Evolutionary conservation across 2,888 invertebrate genomes (phyloP).

Genomic region (Scrobipalpa atriplicella): DNA sequence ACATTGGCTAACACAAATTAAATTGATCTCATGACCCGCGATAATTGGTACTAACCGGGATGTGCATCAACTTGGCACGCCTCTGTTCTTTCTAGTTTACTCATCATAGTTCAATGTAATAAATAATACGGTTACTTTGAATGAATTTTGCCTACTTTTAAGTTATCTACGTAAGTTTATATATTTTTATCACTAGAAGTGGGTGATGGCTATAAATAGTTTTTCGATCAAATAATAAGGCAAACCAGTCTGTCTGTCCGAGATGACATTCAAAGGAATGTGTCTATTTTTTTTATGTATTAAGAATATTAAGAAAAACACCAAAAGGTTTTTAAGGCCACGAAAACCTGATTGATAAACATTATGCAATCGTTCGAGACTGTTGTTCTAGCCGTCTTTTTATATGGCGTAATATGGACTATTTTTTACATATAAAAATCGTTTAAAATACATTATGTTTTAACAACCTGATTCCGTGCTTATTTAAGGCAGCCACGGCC

Average conservation of each 20-base stretch:
- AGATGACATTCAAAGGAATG: constrained; percentile 1
- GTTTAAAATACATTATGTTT: constrained; percentile 63
- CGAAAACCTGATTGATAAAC: constrained; percentile 13
- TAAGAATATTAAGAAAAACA: not conserved
- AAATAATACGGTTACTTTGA: too few species aligned
- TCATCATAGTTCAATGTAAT: too few species aligned
- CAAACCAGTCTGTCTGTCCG: not conserved
- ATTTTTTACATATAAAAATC: constrained; percentile 53
- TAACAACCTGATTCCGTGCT: constrained; percentile 42
- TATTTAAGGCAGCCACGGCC: constrained; percentile 59
- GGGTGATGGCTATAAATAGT: too few species aligned
- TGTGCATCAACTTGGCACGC: constrained; percentile 40
- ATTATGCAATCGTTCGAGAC: constrained; percentile 19
- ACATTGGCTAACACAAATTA: constrained; percentile 38
- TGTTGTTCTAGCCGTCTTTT: constrained; percentile 19
- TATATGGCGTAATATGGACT: constrained; percentile 40
- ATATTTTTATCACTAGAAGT: too few species aligned
- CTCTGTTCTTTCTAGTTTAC: constrained; percentile 5
- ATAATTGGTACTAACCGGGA: constrained; percentile 43
- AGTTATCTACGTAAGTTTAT: too few species aligned
- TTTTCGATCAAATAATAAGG: too few species aligned
- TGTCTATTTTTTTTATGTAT: not conserved
- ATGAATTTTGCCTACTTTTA: too few species aligned
- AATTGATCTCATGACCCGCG: constrained; percentile 51
- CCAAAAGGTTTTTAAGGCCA: not conserved